phyloP scores from a whole-genome alignment of 2,113 vertebrate species.

The Neotoma lepida region DNA sequence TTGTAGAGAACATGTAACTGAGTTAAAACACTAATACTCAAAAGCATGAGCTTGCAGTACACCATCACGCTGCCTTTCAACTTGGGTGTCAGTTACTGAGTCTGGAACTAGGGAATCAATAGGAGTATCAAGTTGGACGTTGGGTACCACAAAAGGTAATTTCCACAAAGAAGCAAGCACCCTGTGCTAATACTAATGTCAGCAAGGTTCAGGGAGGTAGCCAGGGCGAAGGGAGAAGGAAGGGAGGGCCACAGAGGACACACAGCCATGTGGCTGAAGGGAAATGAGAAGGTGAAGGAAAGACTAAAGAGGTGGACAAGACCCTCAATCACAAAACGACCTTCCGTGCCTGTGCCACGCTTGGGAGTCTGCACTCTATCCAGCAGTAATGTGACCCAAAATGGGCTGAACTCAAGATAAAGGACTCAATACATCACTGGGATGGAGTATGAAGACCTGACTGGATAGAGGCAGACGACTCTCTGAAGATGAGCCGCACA shows the following conservation, averaged over 20 bases:
- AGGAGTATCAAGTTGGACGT: background rate
- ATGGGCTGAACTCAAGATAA: background rate
- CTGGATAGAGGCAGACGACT: background rate
- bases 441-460: background rate
- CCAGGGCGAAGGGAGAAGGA: background rate
- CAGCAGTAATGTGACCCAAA: background rate
- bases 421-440: background rate
- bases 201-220: fast-evolving
- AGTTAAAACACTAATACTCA: background rate
- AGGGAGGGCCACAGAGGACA: background rate
- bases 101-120: background rate
- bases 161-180: background rate
- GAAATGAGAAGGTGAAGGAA: too few relatives aligned
- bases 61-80: background rate
- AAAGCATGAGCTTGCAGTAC: background rate
- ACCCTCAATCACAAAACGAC: background rate
- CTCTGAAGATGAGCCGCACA: background rate
- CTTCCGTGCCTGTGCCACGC: background rate
- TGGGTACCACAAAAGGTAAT: background rate
- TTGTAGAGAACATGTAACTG: background rate
- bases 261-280: background rate
- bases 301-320: background rate
- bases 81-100: background rate
- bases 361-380: background rate
- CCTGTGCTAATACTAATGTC: background rate